Conservation (phyloP, 2,888 invertebrate genomes). For the Gryllus longicercus region DNA sequence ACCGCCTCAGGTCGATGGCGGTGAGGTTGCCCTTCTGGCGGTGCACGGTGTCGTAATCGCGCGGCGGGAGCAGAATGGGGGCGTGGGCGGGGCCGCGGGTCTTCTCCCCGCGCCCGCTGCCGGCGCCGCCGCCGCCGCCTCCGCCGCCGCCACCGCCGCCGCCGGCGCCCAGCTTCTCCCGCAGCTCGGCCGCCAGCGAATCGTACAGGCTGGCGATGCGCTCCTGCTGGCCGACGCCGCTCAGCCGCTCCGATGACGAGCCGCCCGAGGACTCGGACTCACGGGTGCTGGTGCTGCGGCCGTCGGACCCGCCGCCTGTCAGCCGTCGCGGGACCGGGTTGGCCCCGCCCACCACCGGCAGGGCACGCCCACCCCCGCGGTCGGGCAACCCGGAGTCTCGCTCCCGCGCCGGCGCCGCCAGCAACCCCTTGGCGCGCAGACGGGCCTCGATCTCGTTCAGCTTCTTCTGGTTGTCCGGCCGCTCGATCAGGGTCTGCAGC, state of each 20-base stretch:
- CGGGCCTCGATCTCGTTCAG: constrained; percentile 74
- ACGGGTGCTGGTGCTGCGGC: constrained; percentile 37
- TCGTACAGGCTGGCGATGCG: constrained; percentile 74
- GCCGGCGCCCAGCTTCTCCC: constrained; percentile 64
- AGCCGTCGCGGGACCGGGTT: constrained; percentile 42
- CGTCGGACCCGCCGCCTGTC: constrained; percentile 33
- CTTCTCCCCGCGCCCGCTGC: constrained; percentile 82
- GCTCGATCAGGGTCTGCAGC: constrained; percentile 72
- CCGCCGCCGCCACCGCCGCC: constrained; percentile 73
- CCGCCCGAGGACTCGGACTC: constrained; percentile 41
- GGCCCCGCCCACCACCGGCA: constrained; percentile 43
- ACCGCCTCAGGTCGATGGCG: constrained; percentile 66
- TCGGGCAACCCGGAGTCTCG: constrained; percentile 41
- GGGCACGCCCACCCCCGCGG: constrained; percentile 45
- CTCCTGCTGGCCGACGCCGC: constrained; percentile 41
- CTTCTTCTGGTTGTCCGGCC: constrained; percentile 82
- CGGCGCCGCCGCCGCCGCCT: constrained; percentile 55
- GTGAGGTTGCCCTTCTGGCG: constrained; percentile 71
- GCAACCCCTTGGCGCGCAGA: constrained; percentile 48
- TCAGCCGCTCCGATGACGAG: constrained; percentile 38
- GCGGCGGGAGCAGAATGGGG: constrained; percentile 84
- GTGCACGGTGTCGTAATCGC: constrained; percentile 92
- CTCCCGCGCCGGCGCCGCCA: constrained; percentile 42
- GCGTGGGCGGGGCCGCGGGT: constrained; percentile 52
- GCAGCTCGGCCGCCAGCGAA: constrained; percentile 85